phyloP scores from a whole-genome alignment of 1,140 invertebrate genomes.

The Sipha flava region DNA sequence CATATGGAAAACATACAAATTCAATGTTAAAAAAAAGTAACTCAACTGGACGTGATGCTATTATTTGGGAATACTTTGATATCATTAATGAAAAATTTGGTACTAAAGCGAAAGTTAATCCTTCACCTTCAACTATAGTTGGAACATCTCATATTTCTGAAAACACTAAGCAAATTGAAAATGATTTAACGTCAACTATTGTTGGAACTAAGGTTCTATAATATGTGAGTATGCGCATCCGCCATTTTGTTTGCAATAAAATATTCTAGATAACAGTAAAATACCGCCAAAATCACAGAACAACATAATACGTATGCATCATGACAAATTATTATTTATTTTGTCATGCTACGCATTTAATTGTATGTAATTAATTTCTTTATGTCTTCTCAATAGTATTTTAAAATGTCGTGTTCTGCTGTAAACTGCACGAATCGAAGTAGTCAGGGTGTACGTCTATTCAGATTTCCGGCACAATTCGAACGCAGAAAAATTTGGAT shows the following conservation, averaged over 20 bases:
- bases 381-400: too few relatives aligned
- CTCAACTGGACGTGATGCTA: not conserved
- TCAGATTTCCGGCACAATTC: not conserved
- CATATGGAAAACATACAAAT: not conserved
- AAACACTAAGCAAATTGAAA: not conserved
- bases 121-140: not conserved
- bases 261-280: too few relatives aligned
- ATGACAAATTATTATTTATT: too few relatives aligned
- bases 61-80: not conserved
- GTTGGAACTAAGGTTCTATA: too few relatives aligned
- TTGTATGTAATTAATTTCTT: too few relatives aligned
- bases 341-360: too few relatives aligned
- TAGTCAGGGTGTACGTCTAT: not conserved
- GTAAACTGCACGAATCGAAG: not conserved
- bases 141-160: not conserved
- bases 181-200: not conserved
- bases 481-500: slow-evolving; percentile 14
- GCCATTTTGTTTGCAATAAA: too few relatives aligned
- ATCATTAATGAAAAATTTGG: not conserved
- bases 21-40: not conserved
- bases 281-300: too few relatives aligned
- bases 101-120: not conserved
- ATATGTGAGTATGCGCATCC: too few relatives aligned
- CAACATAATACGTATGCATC: too few relatives aligned
- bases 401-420: not conserved